Base-by-base conservation (phyloP, 2,797 vertebrate species). In the Anguilla megastoma region DNA sequence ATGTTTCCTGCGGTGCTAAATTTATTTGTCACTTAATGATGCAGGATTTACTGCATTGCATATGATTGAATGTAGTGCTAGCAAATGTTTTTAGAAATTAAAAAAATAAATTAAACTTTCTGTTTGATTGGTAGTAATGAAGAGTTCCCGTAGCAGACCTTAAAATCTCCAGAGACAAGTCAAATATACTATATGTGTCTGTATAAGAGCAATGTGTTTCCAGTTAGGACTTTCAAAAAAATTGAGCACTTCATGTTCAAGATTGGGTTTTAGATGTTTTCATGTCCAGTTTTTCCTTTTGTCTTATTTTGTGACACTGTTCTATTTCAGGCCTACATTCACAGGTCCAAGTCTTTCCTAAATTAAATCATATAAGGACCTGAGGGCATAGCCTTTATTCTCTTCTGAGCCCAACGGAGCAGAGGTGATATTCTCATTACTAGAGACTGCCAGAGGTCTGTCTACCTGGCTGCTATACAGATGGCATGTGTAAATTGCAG, bases 171-270 rank as follows among this genome's bases (percentile, higher is more conserved):
- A 87, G 92, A 94, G 92, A 91, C 94, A 92, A 60, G 91, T 91
- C 91, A 92, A 52, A 93, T 92, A 45, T 93, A 85, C 88, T 95
- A 87, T 90, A 76, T 86, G 85, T 56, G 45, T 18, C 90, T 82
- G 41, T 41, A 36, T 50, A 92, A 94, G 91, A 89, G 88, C 95
- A 96, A 97, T 95, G 93, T 96, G 96, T 95, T 96, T 96, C 94
- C 93, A 95, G 94, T 96, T 96, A 96, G 91, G 92, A 90, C 89
- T 58, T 56, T 14, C 2, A 94, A 93, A 90, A 89, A 95, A 94
- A 94, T 91, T 94, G 94, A 94, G 92, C 90, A 95, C 95, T 96
- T 96, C 95, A 96, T 96, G 96, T 91, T 91, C 91, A 91, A 12
- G 18, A 30, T 89, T 90, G 89, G 76, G 18, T 58, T 36, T 60